phyloP scores from a whole-genome alignment of 2,888 invertebrate genomes.

The Disparrhopalites patrizii region DNA sequence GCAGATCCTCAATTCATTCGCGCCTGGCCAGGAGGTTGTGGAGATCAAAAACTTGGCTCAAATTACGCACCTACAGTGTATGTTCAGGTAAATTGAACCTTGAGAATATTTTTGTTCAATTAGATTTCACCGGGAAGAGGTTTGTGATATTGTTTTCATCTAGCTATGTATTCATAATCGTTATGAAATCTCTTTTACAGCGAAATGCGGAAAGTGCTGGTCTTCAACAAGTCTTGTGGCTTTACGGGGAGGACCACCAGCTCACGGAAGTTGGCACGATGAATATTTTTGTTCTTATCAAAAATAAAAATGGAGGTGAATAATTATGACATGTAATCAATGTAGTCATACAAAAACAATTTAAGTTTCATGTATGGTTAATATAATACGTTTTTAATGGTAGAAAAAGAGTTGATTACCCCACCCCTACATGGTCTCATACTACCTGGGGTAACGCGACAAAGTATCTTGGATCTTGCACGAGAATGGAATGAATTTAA shows the following conservation, averaged over 20 bases:
- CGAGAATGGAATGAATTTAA: constrained; percentile 80
- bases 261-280: constrained; percentile 97
- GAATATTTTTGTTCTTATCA: constrained; percentile 89
- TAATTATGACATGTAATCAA: neutral
- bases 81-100: constrained; percentile 56
- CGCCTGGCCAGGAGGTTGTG: constrained; percentile 84
- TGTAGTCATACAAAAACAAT: constrained; percentile 31
- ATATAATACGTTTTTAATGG: constrained; percentile 45
- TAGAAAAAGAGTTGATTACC: constrained; percentile 86
- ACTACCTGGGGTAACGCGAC: constrained; percentile 88
- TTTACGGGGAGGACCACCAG: constrained; percentile 87
- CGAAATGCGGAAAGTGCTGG: constrained; percentile 68
- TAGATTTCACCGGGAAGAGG: no score
- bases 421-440: constrained; percentile 92
- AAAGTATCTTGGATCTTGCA: constrained; percentile 77
- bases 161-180: neutral
- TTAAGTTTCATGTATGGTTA: neutral
- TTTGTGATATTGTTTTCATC: no score
- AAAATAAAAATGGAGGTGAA: constrained; percentile 84
- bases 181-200: constrained; percentile 48
- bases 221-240: constrained; percentile 92
- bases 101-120: neutral
- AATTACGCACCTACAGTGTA: constrained; percentile 85
- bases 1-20: constrained; percentile 81
- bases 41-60: constrained; percentile 91